Percentiles rank a stretch among this genome's conserved stretches.
These are phyloP conservation scores for Danio tinwini DNA, from an alignment of 2,797 vertebrate species.

Conservation along the genomic window DNA sequence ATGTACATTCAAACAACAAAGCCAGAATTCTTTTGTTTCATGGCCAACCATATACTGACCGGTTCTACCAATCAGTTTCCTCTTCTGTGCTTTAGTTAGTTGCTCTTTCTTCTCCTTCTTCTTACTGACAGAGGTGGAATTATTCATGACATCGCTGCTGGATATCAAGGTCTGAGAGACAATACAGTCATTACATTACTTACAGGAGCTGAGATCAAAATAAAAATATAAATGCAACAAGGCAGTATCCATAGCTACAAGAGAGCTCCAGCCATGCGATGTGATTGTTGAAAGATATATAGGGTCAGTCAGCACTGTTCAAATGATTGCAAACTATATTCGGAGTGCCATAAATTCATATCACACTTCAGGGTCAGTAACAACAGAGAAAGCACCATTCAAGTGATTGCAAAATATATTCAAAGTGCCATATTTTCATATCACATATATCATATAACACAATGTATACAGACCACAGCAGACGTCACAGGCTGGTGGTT, in stretches of 20 bases:
- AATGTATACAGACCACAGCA: slow-evolving; percentile 77
- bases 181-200: background rate
- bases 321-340: background rate
- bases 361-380: too few relatives aligned
- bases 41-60: slow-evolving; percentile 71
- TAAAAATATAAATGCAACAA: background rate
- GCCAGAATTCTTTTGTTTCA: background rate
- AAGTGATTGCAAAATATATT: background rate
- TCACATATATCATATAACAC: background rate
- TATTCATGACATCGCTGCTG: slow-evolving; percentile 74
- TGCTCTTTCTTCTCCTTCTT: slow-evolving; percentile 97
- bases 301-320: background rate
- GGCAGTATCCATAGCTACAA: slow-evolving; percentile 19
- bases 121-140: slow-evolving; percentile 75
- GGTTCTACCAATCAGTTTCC: slow-evolving; percentile 90
- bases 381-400: background rate
- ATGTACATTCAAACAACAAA: background rate
- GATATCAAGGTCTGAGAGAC: slow-evolving; percentile 77
- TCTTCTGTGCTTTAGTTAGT: slow-evolving; percentile 96
- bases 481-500: slow-evolving; percentile 83
- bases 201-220: background rate
- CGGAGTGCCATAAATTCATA: background rate
- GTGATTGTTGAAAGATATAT: background rate
- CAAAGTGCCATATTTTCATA: background rate
- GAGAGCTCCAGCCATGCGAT: background rate